Conservation (phyloP, 2,888 invertebrate species). For the Drosophila mettleri region DNA sequence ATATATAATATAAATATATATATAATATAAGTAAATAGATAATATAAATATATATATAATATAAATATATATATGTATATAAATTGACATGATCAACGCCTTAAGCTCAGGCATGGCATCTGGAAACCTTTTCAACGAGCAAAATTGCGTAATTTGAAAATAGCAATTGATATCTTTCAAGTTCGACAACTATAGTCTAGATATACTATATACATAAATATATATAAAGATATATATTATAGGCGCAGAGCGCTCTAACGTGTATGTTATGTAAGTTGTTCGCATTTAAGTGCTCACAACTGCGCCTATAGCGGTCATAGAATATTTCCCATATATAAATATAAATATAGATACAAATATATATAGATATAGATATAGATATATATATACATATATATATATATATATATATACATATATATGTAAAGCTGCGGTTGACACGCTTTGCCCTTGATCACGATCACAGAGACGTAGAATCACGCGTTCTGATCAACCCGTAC, state of each 20-base stretch:
- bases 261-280: conserved; percentile 30
- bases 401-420: conserved; percentile 3
- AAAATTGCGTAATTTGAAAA: background rate
- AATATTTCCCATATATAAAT: conserved; percentile 7
- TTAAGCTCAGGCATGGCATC: background rate
- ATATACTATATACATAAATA: background rate
- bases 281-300: conserved; percentile 21
- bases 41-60: too few relatives aligned
- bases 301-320: conserved; percentile 12
- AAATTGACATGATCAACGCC: background rate
- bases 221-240: background rate
- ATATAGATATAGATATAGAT: too few relatives aligned
- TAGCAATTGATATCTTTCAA: conserved; percentile 3
- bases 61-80: too few relatives aligned
- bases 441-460: conserved; percentile 48
- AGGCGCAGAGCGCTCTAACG: conserved; percentile 1
- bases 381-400: conserved; percentile 1
- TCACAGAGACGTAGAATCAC: conserved; percentile 44
- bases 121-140: background rate
- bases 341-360: conserved; percentile 1
- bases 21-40: too few relatives aligned
- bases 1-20: too few relatives aligned
- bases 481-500: conserved; percentile 50
- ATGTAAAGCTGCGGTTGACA: conserved; percentile 8
- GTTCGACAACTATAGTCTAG: conserved; percentile 2